Percentiles rank a stretch among this genome's conserved stretches.
Conservation (phyloP, 1,140 invertebrate species). For the Platorchestia sp. region DNA sequence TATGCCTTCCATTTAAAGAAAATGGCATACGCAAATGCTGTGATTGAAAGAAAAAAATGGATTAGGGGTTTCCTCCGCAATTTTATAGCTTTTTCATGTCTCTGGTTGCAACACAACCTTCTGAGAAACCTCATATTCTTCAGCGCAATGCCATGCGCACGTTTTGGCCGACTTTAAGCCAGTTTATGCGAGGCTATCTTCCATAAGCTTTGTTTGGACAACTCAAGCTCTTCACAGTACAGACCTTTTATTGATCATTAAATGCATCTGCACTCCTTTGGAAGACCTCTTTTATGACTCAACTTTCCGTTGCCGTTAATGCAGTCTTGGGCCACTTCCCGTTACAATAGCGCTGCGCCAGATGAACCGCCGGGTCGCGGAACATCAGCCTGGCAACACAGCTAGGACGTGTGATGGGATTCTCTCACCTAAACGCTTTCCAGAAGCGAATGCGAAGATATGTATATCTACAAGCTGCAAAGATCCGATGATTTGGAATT, state of each 20-base stretch:
- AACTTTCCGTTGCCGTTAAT: slow-evolving; percentile 47
- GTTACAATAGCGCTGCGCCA: neutral
- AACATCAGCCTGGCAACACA: neutral
- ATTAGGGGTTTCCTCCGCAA: neutral
- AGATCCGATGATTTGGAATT: too few relatives aligned
- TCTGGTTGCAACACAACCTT: neutral
- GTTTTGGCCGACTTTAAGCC: neutral
- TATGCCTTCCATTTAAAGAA: neutral
- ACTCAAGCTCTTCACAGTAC: slow-evolving; percentile 32
- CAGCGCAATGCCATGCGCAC: neutral
- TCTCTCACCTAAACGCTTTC: too few relatives aligned
- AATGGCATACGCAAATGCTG: neutral
- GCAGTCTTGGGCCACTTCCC: neutral
- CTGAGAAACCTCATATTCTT: neutral
- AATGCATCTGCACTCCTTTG: slow-evolving; percentile 51
- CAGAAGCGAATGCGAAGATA: too few relatives aligned
- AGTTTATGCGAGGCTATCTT: slow-evolving; percentile 16
- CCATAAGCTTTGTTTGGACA: slow-evolving; percentile 4
- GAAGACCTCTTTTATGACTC: slow-evolving; percentile 38
- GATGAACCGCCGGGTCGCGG: neutral
- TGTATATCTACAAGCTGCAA: too few relatives aligned
- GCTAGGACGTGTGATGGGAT: too few relatives aligned
- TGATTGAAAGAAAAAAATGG: neutral
- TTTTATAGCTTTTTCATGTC: neutral
- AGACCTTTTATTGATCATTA: slow-evolving; percentile 52